These are phyloP conservation scores for Pseudopipra pipra DNA, from an alignment of 2,113 vertebrate species.

Conservation along the genomic window DNA sequence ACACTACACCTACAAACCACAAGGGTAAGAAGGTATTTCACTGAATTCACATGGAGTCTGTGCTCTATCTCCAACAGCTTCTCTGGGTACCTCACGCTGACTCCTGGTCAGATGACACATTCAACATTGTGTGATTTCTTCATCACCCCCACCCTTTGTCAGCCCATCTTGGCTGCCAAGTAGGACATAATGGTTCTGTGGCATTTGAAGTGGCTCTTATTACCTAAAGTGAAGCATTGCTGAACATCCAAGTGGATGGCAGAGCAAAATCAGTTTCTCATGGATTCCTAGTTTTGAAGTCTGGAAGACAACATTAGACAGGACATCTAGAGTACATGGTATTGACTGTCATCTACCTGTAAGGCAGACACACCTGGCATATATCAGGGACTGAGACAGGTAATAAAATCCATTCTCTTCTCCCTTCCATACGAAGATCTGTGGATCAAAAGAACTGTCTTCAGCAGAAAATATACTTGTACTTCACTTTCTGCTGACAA, in stretches of 20 bases:
- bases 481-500: neutral
- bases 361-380: neutral
- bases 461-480: neutral
- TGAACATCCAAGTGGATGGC: neutral
- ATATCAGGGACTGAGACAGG: neutral
- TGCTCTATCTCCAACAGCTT: neutral
- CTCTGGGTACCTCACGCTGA: neutral
- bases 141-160: neutral
- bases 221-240: neutral
- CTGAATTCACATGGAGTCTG: neutral
- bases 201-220: neutral
- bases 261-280: neutral
- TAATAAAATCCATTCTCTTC: neutral
- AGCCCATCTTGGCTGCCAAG: neutral
- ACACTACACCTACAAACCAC: neutral
- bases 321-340: neutral
- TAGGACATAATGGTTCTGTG: neutral
- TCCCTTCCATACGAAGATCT: neutral
- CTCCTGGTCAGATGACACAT: neutral
- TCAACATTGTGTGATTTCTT: neutral
- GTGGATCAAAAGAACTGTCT: neutral
- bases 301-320: neutral
- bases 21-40: neutral
- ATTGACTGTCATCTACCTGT: neutral
- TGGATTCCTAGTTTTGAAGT: neutral